Conservation (phyloP, 2,888 invertebrate genomes). For the Colletes collaris region DNA sequence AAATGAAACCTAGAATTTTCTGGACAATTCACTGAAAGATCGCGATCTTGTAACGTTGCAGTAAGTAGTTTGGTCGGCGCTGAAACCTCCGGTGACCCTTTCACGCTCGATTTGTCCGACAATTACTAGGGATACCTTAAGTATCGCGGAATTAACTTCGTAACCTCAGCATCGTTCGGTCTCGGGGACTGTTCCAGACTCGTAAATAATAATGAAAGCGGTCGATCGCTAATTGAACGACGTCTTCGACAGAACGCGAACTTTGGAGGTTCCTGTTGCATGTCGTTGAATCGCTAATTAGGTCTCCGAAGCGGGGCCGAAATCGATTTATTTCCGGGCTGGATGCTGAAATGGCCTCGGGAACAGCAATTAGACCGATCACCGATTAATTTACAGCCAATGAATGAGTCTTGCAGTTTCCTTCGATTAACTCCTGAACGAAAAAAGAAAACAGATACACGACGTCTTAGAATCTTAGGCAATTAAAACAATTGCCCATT, state of each 20-base stretch:
- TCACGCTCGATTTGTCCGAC: no score
- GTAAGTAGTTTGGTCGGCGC: no score
- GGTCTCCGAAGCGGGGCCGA: conserved; percentile 37
- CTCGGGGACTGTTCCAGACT: not conserved
- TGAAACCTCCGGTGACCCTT: no score
- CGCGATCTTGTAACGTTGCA: no score
- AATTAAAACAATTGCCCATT: no score
- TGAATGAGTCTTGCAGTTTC: conserved; percentile 27
- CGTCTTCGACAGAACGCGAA: conserved; percentile 13
- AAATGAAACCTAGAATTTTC: no score
- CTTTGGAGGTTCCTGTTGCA: conserved; percentile 42
- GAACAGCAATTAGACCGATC: conserved; percentile 37
- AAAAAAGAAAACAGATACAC: conserved; percentile 5
- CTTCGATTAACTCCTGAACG: conserved; percentile 2
- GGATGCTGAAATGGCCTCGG: conserved; percentile 26
- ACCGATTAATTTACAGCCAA: conserved; percentile 45
- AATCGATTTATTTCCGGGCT: conserved; percentile 52
- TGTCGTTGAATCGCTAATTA: conserved; percentile 51
- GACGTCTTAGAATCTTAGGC: not conserved
- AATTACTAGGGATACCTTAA: not conserved
- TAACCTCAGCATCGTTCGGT: no score
- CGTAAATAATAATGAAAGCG: conserved; percentile 5
- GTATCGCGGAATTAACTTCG: not conserved
- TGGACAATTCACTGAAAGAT: no score
- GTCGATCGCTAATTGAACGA: conserved; percentile 27